Base-by-base conservation (phyloP, 1,140 invertebrate genomes). In the Camponotus floridanus region DNA sequence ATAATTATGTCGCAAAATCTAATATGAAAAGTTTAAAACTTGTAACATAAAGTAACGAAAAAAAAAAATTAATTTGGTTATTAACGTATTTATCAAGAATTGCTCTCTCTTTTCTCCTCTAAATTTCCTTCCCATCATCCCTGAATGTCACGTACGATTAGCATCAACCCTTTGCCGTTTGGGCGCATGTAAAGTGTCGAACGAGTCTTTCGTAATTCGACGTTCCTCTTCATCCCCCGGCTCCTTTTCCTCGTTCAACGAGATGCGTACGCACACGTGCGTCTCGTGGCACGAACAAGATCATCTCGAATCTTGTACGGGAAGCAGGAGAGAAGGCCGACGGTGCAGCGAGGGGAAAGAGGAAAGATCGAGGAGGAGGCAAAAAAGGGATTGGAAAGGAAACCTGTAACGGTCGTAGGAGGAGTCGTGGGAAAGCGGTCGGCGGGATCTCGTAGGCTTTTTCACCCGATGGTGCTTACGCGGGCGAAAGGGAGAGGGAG, bases 341-440 rank as follows among this genome's bases (percentile, higher is more conserved):
- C 39, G 33, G 21, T 15, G 31, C 5, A 59, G 26, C 36, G 18
- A 36, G 3, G 18, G 33, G 18, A 5, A n/a, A 11, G n/a, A 21
- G 33, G 62, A 55, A 42, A 67, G 76, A 33, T 11, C 39, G 45
- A 39, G 36, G 31, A 15, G 62, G 33, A 57, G 36, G 68, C 79
- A 67, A 71, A 91, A 93, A 92, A 93, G 92, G 91, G 92, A 91
- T 92, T 85, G 39, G 92, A 92, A 92, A 93, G 91, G 92, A 93
- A 92, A 92, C 92, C 92, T 92, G 92, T 93, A 92, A 93, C 92
- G 92, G 92, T 92, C 91, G 92, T 93, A 92, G 92, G 92, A 92
- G 92, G 92, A 92, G 90, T 93, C 92, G 92, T 93, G 92, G 92
- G 92, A 93, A 93, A 92, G 88, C 87, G 90, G 87, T 76, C 74